Conservation (phyloP, 2,113 vertebrate species). For the Climacteris rufus region DNA sequence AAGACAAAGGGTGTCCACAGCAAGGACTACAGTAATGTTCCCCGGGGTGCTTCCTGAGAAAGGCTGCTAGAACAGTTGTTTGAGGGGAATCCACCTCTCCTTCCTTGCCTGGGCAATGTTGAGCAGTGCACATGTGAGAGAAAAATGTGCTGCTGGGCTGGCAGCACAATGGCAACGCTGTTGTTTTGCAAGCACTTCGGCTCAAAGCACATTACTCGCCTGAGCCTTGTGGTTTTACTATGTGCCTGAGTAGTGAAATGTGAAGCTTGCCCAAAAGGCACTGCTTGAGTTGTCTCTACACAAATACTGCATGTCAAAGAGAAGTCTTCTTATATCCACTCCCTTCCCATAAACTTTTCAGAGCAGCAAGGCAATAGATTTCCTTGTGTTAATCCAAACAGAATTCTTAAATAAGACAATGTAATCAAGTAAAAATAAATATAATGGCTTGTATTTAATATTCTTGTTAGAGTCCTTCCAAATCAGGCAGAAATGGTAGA, state of each 20-base stretch:
- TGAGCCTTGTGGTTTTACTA: neutral
- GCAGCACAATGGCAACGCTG: fast-evolving
- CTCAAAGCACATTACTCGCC: fast-evolving
- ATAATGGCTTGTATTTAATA: slow-evolving; percentile 54
- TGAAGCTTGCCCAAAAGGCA: neutral
- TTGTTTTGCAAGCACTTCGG: fast-evolving
- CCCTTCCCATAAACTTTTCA: slow-evolving; percentile 23
- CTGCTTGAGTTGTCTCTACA: neutral
- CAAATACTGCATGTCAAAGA: neutral
- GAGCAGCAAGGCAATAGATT: slow-evolving; percentile 59
- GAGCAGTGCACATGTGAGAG: fast-evolving
- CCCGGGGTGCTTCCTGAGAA: neutral
- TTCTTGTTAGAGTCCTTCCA: slow-evolving; percentile 17
- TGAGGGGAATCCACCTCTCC: neutral
- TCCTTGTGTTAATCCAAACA: slow-evolving; percentile 62
- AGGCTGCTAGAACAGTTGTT: fast-evolving
- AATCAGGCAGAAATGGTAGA: slow-evolving; percentile 4
- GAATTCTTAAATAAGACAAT: slow-evolving; percentile 67
- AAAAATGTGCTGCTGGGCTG: neutral
- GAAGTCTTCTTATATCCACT: neutral
- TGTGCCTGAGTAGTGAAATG: fast-evolving
- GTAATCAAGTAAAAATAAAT: slow-evolving; percentile 66
- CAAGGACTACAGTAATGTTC: fast-evolving
- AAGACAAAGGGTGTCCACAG: neutral
- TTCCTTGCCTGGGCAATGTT: fast-evolving